Evolutionary conservation across 1,140 invertebrate genomes (phyloP), one percentile per base, ranked within the genome.

Genomic region (Drosophila bocki): DNA sequence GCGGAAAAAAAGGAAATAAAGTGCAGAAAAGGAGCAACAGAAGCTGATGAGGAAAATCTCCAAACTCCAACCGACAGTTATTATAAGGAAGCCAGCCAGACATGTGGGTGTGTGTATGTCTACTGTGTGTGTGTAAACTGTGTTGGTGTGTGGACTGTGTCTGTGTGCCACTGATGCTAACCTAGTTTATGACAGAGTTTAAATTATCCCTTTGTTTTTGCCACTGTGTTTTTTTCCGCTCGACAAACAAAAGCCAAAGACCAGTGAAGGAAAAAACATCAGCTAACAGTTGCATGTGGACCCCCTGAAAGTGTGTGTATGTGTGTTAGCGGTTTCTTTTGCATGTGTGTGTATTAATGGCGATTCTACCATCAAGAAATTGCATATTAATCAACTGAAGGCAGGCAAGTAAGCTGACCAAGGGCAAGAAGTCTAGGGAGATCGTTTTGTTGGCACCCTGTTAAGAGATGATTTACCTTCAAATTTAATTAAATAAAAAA

Each of bases 151-250:
- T 32, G 39, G 32, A 12, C 54, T 62, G 47, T 72, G 70, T 72
- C 48, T 48, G 57, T 75, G 75, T 59, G 78, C 11, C 44, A 78
- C 50, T 63, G 68, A 80, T 85, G 84, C 85, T 90, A 88, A 88
- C 81, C 84, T 90, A 88, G 84, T 88, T 88, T 88, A 88, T 88
- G 85, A 90, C 84, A 75, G 81, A 88, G 84, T 88, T 88, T 90
- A 88, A 88, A 88, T 88, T 88, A 88, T 88, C 78, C 83, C 81
- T 88, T 88, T 88, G 84, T 88, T 88, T 90, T 87, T 81, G 53
- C 80, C 74, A 71, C 84, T 69, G 72, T 78, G 50, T 81, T 77
- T 87, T 86, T 88, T 88, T 88, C 76, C 78, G 64, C 65, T 79
- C 62, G 47, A 33, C 79, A 87, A 88, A 80, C 63, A 81, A 75